Evolutionary conservation across 1,140 invertebrate species (phyloP), one percentile per base, ranked within the genome.

Genomic region (Antheraea pernyi): DNA sequence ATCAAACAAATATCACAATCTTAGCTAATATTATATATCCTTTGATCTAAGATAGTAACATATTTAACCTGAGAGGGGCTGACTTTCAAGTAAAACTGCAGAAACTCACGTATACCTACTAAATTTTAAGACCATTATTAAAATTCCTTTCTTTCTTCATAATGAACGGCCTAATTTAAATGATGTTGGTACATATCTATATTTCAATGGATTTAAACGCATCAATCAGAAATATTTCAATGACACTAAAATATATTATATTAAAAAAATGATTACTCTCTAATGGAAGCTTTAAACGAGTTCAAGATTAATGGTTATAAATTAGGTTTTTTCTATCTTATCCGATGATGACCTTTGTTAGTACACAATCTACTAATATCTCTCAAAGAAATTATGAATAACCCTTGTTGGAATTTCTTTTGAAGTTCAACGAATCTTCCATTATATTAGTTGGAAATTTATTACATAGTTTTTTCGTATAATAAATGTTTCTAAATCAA

Each of bases 341-440:
- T 53, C 46, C 46, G 46, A 53, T 63, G 16, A 63, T 63, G 61
- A 63, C 61, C 61, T 63, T 63, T 37, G 61, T 63, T 37, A 37
- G 61, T 16, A 37, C 61, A 37, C 22, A 53, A 6, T 53, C 46
- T 5, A 37, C 36, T 63, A 63, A 63, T 37, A 63, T 37, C 30
- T 63, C n/a, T 37, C 61, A 63, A 37, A 63, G 37, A 63, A 63
- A 37, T 63, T 63, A 63, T 63, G 61, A 63, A 30, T 22, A n/a
- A 53, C 7, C 61, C 22, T 30, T 63, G 30, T 18, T 63, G 30
- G 61, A 30, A 63, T 63, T 63, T 63, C 61, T 36, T 63, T 63
- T 63, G 30, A 63, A 13, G 16, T 36, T 53, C 16, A 53, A 53
- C 16, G 46, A 53, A 53, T 53, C 46, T 53, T 5, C 5, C 5